phyloP scores from a whole-genome alignment of 2,113 vertebrate genomes.

The Macquaria ambigua region DNA sequence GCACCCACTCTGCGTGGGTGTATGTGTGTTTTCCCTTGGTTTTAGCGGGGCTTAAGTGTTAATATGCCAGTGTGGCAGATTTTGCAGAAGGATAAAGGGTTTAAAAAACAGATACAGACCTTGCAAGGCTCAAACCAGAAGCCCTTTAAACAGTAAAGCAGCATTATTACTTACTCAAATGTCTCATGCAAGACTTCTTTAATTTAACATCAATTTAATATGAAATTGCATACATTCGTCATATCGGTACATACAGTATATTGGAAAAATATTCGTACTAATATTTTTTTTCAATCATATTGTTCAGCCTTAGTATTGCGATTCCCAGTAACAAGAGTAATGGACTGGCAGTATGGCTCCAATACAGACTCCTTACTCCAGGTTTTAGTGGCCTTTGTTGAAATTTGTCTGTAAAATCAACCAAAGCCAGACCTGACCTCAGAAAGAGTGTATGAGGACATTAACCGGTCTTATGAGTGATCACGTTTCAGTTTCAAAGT shows the following conservation, averaged over 20 bases:
- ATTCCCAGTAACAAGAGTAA: background rate
- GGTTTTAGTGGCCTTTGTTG: background rate
- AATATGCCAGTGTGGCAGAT: conserved; percentile 66
- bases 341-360: background rate
- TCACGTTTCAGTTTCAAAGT: conserved; percentile 12
- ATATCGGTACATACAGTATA: background rate
- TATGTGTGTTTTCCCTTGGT: conserved; percentile 15
- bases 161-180: conserved; percentile 6
- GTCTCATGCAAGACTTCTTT: background rate
- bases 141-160: conserved; percentile 13
- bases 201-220: background rate
- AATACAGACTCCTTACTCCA: background rate
- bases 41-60: conserved; percentile 54
- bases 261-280: background rate
- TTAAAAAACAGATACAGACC: conserved; percentile 41
- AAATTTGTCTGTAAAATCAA: background rate
- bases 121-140: conserved; percentile 23
- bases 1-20: background rate
- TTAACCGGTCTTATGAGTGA: background rate
- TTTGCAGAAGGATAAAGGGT: conserved; percentile 55
- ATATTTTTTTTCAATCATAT: background rate
- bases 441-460: background rate
- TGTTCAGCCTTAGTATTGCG: background rate
- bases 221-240: too few species aligned
- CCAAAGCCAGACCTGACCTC: background rate